Percentiles rank a stretch among this genome's conserved stretches.
Conservation (phyloP, 2,113 vertebrate species). For the Haemorhous mexicanus region DNA sequence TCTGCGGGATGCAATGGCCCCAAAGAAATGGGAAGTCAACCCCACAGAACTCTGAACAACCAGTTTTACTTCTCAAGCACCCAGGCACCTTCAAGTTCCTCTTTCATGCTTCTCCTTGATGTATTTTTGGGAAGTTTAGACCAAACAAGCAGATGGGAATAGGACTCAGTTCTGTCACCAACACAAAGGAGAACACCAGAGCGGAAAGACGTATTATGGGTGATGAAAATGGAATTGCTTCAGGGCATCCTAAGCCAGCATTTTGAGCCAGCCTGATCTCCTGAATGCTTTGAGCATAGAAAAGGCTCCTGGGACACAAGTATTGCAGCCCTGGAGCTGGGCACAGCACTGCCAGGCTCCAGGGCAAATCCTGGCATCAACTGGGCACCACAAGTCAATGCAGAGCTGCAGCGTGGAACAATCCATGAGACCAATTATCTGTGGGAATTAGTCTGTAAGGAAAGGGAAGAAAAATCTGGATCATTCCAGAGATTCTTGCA, state of each 20-base stretch:
- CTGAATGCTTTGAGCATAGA: not conserved
- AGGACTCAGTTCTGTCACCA: not conserved
- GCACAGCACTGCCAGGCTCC: not conserved
- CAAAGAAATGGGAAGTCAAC: not conserved
- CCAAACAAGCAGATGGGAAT: not conserved
- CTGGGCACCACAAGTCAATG: not conserved
- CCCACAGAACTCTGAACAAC: not conserved
- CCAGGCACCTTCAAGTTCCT: not conserved
- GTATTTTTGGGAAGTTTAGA: not conserved
- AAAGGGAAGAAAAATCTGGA: not conserved
- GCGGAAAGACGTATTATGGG: fast-evolving
- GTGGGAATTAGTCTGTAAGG: not conserved
- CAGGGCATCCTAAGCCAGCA: not conserved
- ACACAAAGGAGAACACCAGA: not conserved
- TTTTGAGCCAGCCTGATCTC: not conserved
- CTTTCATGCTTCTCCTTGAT: not conserved
- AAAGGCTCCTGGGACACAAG: not conserved
- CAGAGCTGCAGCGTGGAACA: not conserved
- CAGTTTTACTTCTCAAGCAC: not conserved
- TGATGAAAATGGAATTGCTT: not conserved
- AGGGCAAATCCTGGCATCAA: not conserved
- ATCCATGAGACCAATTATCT: not conserved
- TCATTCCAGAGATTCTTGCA: not conserved
- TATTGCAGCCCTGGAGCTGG: not conserved
- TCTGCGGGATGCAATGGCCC: fast-evolving